phyloP scores from a whole-genome alignment of 2,888 invertebrate genomes.

The Sipha maydis region DNA sequence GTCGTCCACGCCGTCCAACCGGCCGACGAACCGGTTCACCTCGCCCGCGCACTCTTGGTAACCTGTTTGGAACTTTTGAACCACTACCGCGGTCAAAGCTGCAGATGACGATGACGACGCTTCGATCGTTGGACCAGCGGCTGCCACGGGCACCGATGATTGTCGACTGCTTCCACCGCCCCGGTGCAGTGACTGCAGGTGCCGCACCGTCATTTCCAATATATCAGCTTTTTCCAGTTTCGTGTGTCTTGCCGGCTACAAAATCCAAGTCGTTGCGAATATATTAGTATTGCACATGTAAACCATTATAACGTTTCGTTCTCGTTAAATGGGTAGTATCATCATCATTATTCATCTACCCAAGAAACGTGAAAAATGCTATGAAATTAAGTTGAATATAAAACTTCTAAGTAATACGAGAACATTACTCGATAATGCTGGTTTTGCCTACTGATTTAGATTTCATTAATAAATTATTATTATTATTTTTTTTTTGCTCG shows the following conservation, averaged over 20 bases:
- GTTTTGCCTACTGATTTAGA: too few species aligned
- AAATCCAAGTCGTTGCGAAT: conserved; percentile 64
- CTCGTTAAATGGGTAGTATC: too few species aligned
- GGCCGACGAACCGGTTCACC: conserved; percentile 73
- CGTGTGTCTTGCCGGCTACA: conserved; percentile 89
- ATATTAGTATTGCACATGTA: too few species aligned
- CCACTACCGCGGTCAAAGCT: conserved; percentile 83
- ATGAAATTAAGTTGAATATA: too few species aligned
- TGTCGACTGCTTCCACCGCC: conserved; percentile 66
- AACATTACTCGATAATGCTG: too few species aligned
- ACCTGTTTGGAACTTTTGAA: conserved; percentile 86
- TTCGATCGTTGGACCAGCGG: conserved; percentile 72
- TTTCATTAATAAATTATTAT: too few species aligned
- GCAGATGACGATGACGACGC: conserved; percentile 67
- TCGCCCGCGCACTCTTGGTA: conserved; percentile 90
- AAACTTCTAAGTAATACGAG: too few species aligned
- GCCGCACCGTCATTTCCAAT: conserved; percentile 92
- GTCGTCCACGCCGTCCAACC: conserved; percentile 75
- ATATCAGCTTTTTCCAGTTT: conserved; percentile 97
- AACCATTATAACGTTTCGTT: too few species aligned
- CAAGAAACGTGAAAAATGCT: too few species aligned
- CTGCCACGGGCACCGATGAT: conserved; percentile 83
- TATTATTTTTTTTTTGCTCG: too few species aligned
- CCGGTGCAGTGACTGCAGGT: conserved; percentile 87
- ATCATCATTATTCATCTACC: too few species aligned